These are phyloP conservation scores for Plumapathes pennacea DNA, from an alignment of 92 coral and sea anemone species.

Conservation along the genomic window DNA sequence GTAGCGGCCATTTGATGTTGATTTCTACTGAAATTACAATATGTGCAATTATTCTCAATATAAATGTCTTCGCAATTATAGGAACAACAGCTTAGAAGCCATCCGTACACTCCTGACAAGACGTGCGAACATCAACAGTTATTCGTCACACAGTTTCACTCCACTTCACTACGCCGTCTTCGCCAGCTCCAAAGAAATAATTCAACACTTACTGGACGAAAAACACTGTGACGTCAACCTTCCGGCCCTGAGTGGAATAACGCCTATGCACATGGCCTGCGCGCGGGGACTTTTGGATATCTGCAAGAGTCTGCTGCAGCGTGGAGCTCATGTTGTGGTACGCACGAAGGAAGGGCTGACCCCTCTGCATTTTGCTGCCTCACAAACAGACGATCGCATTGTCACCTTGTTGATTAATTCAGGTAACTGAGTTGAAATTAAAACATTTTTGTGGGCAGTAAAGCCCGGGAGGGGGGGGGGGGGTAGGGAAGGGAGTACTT, in stretches of 20 bases:
- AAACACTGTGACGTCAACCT: constrained; percentile 9
- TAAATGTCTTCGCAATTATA: no score
- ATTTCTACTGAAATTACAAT: no score
- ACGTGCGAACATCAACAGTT: no score
- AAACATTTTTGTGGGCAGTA: no score
- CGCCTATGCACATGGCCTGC: constrained; percentile 45
- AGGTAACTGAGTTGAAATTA: no score
- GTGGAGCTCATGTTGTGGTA: constrained; percentile 43
- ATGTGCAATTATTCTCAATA: no score
- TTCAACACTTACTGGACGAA: constrained; percentile 10
- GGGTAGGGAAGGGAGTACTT: no score
- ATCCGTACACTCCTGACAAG: no score
- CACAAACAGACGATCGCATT: constrained; percentile 28
- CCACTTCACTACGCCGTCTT: constrained; percentile 55
- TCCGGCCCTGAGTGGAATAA: constrained; percentile 31
- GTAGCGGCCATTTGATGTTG: no score
- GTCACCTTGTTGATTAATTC: constrained; percentile 34
- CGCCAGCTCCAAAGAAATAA: constrained; percentile 40
- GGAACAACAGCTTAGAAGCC: no score
- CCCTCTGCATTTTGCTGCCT: constrained; percentile 50
- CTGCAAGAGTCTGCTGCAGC: constrained; percentile 26
- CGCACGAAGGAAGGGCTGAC: constrained; percentile 39
- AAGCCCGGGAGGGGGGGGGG: no score
- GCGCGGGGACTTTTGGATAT: constrained; percentile 15
- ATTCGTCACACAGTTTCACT: no score